These are phyloP conservation scores for Drosophila multiciliata DNA, from an alignment of 2,888 invertebrate genomes.

Conservation along the genomic window DNA sequence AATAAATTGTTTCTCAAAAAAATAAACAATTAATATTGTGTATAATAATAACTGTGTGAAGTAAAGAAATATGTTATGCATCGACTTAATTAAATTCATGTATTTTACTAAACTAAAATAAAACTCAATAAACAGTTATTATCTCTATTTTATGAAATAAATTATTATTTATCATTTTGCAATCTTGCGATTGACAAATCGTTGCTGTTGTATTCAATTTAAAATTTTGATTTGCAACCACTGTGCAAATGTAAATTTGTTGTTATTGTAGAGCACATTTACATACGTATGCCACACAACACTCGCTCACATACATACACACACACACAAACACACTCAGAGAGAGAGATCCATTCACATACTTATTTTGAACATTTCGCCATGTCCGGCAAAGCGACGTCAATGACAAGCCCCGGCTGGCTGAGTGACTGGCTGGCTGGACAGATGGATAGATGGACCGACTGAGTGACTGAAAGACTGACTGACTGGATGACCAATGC, in stretches of 20 bases:
- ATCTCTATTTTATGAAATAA: background rate
- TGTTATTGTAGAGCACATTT: constrained; percentile 59
- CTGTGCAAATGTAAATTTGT: constrained; percentile 52
- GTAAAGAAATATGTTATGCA: background rate
- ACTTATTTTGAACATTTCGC: constrained; percentile 76
- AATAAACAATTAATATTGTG: no score
- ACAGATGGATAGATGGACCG: constrained; percentile 23
- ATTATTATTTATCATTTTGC: background rate
- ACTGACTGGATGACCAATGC: constrained; percentile 56
- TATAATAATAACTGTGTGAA: no score
- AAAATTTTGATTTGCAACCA: constrained; percentile 25
- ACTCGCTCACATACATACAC: constrained; percentile 19
- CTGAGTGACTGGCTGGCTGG: constrained; percentile 54
- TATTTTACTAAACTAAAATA: background rate
- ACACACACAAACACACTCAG: constrained; percentile 20
- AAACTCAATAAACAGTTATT: background rate
- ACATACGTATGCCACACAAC: constrained; percentile 54
- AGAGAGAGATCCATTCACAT: constrained; percentile 43
- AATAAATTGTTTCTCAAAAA: background rate
- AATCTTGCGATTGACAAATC: background rate
- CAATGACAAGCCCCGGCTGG: constrained; percentile 72
- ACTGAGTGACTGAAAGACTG: constrained; percentile 25
- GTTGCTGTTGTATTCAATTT: background rate
- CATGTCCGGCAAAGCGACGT: constrained; percentile 71
- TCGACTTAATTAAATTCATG: background rate